phyloP scores from a whole-genome alignment of 2,113 vertebrate genomes.

The Dolichallabes microphthalmus region DNA sequence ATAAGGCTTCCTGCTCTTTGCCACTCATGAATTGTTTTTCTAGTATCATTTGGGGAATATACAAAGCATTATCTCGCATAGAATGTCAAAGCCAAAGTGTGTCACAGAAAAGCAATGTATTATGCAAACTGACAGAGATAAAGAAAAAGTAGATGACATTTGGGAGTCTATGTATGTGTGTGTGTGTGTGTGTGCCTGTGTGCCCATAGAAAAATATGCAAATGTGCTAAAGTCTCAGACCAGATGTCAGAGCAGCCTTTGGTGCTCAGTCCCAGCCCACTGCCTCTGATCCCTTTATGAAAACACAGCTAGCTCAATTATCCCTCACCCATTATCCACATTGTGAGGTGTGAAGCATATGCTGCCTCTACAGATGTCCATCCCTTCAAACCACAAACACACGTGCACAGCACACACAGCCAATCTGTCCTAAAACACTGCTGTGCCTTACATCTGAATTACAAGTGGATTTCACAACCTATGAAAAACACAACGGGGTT shows the following conservation, averaged over 20 bases:
- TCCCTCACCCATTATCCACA: constrained; percentile 37
- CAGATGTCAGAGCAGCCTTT: constrained; percentile 45
- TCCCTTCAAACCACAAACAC: constrained; percentile 19
- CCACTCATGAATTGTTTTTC: constrained; percentile 32
- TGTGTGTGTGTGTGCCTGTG: constrained; percentile 33
- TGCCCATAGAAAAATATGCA: constrained; percentile 35
- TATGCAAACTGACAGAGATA: constrained; percentile 38
- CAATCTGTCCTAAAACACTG: constrained; percentile 1
- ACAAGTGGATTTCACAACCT: neutral
- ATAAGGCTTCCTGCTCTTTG: constrained; percentile 37
- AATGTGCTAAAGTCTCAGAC: constrained; percentile 20
- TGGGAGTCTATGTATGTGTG: constrained; percentile 20
- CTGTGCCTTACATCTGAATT: constrained; percentile 2
- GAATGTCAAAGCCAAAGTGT: constrained; percentile 33
- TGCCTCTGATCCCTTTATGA: constrained; percentile 35
- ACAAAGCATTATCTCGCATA: constrained; percentile 16
- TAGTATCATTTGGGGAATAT: constrained; percentile 31
- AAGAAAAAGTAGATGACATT: constrained; percentile 10
- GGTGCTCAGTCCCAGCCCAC: constrained; percentile 17
- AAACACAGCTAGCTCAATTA: constrained; percentile 39
- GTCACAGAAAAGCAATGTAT: constrained; percentile 37
- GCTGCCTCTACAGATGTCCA: constrained; percentile 6
- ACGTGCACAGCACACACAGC: neutral
- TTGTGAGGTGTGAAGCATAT: constrained; percentile 44
- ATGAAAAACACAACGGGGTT: constrained; percentile 35